Base-by-base conservation (phyloP, 2,113 vertebrate species). In the Rhabdornis inornatus region DNA sequence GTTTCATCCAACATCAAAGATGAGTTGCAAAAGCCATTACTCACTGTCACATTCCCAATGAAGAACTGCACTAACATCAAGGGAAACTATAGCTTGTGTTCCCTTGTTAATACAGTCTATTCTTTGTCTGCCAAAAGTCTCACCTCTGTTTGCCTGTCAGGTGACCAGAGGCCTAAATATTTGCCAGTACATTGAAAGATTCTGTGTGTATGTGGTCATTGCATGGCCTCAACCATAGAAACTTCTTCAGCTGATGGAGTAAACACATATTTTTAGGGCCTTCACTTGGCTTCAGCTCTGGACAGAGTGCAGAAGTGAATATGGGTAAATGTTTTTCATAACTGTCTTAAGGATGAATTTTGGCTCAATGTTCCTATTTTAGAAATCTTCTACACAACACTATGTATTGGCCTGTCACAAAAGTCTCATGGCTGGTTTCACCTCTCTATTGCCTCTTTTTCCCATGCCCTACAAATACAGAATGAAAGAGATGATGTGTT, bases 1-100 rank as follows among this genome's bases (percentile, higher is more conserved):
- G 49, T 33, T 89, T 91, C 77, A 84, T 78, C 23, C 44, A 69
- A 72, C 60, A 87, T 95, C 81, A 95, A 93, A 91, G 74, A 71
- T 23, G 65, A 47, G 22, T 49, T 81, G 47, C 56, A 66, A 47
- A 64, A 71, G 31, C 25, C 40, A 76, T 83, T 90, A 87, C 31
- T 90, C 40, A 91, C 20, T 4, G 2, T 49, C 30, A 57, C 40
- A 76, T 56, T 89, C 44, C 33, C 65, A n/a, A 35, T 53, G 64
- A 91, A 56, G 80, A 60, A 52, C 21, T 45, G 9, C 23, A 27
- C 0, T 87, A 50, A 87, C 87, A 84, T 69, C 47, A 82, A 92
- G 91, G 52, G 44, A 78, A 82, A 47, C 6, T 55, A 11, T 5
- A 59, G n/a, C 28, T 79, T 89, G 16, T 65, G 15, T 57, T 78